Evolutionary conservation across 30 jellyfish, hydroid and myxozoan genomes (phyloP).

Genomic region (Aurelia aurita): DNA sequence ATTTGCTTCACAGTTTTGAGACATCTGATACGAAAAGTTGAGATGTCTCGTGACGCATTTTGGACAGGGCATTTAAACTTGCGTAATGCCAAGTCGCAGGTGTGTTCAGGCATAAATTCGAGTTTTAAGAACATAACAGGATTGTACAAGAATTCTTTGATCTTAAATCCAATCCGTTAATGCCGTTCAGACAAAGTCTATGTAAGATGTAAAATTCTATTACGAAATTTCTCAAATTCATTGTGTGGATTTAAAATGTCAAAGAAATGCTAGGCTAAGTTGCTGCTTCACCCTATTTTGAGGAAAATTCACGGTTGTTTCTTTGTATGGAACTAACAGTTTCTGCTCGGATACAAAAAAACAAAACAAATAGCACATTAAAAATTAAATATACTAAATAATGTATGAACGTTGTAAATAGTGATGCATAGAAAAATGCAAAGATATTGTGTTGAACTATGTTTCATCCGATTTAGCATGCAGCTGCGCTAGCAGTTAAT

Average conservation of each 20-base stretch:
- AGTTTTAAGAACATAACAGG: no score
- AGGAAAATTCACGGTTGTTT: conserved; percentile 8
- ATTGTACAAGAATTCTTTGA: background rate
- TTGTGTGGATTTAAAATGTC: no score
- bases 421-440: conserved; percentile 35
- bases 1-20: no score
- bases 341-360: conserved; percentile 24
- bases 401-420: conserved; percentile 16
- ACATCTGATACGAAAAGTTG: no score
- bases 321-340: conserved; percentile 38
- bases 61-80: no score
- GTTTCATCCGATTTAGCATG: conserved; percentile 21
- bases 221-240: no score
- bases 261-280: no score
- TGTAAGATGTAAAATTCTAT: conserved; percentile 10
- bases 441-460: conserved; percentile 1
- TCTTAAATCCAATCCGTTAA: conserved; percentile 11
- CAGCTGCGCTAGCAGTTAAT: conserved; percentile 4
- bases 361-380: conserved; percentile 16
- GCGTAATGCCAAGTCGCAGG: no score
- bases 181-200: conserved; percentile 12
- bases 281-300: background rate
- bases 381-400: conserved; percentile 5
- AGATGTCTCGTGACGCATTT: no score
- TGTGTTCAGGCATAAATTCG: no score